Evolutionary conservation across 2,797 vertebrate species (phyloP).

Genomic region (Benthosema pterotum): DNA sequence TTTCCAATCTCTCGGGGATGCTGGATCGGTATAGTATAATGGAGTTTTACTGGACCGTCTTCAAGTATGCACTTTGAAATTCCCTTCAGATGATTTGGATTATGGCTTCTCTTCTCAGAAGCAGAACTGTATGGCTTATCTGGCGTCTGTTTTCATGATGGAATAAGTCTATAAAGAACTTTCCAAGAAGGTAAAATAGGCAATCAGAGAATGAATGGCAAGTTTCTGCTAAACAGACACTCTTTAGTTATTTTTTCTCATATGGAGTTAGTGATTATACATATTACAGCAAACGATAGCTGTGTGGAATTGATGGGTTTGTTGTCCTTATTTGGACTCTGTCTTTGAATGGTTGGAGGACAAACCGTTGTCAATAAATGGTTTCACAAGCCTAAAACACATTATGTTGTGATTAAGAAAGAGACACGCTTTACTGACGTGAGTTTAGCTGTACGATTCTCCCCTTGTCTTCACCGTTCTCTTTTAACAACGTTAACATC

Average conservation of each 20-base stretch:
- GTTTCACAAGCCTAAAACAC: too few relatives aligned
- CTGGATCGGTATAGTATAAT: slow-evolving; percentile 17
- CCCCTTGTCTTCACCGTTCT: not conserved
- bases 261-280: not conserved
- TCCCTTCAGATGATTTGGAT: slow-evolving; percentile 24
- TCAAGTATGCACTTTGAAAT: slow-evolving; percentile 59
- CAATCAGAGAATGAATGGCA: not conserved
- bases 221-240: too few relatives aligned
- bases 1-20: slow-evolving; percentile 56
- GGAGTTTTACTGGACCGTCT: slow-evolving; percentile 52
- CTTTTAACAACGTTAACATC: slow-evolving; percentile 6
- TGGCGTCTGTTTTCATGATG: slow-evolving; percentile 32
- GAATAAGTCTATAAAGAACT: not conserved
- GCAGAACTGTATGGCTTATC: slow-evolving; percentile 31
- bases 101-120: slow-evolving; percentile 23
- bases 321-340: too few relatives aligned
- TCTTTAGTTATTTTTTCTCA: not conserved
- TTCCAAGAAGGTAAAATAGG: not conserved
- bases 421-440: not conserved
- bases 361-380: too few relatives aligned
- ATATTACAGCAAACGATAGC: too few relatives aligned
- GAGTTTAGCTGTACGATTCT: slow-evolving; percentile 10
- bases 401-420: not conserved
- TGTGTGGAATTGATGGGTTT: too few relatives aligned
- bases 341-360: too few relatives aligned